phyloP scores from a whole-genome alignment of 1,140 invertebrate genomes.

The Aphidius gifuensis region DNA sequence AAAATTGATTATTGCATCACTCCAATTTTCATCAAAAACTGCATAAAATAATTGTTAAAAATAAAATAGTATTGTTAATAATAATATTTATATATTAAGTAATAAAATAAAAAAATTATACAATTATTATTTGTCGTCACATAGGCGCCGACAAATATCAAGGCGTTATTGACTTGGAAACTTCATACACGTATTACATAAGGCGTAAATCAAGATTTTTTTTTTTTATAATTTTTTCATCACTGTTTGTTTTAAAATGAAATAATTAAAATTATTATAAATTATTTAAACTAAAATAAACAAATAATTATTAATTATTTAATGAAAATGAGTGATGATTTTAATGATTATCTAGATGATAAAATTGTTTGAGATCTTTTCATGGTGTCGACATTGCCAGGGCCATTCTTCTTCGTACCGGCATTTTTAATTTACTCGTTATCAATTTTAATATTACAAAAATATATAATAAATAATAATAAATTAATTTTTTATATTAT shows the following conservation, averaged over 20 bases:
- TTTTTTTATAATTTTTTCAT: slow-evolving; percentile 1
- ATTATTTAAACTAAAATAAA: not conserved
- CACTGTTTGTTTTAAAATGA: not conserved
- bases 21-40: not conserved
- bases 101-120: not conserved
- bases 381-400: too few species aligned
- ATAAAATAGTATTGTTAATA: not conserved
- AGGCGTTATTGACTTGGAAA: slow-evolving; percentile 40
- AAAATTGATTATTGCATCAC: too few species aligned
- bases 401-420: too few species aligned
- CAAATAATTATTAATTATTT: too few species aligned
- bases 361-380: too few species aligned
- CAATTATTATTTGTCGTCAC: slow-evolving; percentile 2
- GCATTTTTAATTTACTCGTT: too few species aligned
- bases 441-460: too few species aligned
- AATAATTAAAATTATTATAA: not conserved
- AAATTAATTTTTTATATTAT: too few species aligned
- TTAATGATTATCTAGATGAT: too few species aligned
- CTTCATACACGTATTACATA: slow-evolving; percentile 36
- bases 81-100: not conserved
- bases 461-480: too few species aligned
- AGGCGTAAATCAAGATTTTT: slow-evolving; percentile 30
- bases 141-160: slow-evolving; percentile 18
- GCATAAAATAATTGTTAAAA: not conserved
- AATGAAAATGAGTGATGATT: too few species aligned